Conservation (phyloP, 2,797 vertebrate species). For the Pelochelys cantorii region DNA sequence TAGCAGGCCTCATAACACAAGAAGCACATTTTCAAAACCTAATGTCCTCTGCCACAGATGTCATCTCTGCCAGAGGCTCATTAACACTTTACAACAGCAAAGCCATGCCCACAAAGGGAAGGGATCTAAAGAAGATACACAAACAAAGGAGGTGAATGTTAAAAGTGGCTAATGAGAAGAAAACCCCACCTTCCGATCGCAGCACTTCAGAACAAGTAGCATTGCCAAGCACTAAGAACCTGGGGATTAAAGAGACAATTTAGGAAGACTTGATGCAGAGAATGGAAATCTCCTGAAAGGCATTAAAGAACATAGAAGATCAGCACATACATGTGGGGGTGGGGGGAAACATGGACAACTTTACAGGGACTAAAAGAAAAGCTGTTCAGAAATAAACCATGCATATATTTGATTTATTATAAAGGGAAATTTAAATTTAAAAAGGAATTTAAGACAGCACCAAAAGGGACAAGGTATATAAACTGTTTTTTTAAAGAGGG, state of each 20-base stretch:
- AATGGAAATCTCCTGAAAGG: slow-evolving; percentile 72
- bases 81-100: slow-evolving; percentile 79
- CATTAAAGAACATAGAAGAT: slow-evolving; percentile 54
- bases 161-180: slow-evolving; percentile 78
- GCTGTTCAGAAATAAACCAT: background rate
- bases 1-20: slow-evolving; percentile 67
- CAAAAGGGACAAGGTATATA: background rate
- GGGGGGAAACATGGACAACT: background rate
- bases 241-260: slow-evolving; percentile 76
- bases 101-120: slow-evolving; percentile 76
- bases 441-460: background rate
- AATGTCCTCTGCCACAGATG: slow-evolving; percentile 79
- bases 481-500: fast-evolving
- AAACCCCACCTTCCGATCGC: slow-evolving; percentile 67
- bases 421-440: slow-evolving; percentile 15
- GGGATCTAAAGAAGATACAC: slow-evolving; percentile 78
- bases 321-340: background rate
- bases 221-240: slow-evolving; percentile 71
- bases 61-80: slow-evolving; percentile 76
- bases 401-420: background rate
- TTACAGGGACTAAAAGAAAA: slow-evolving; percentile 29
- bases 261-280: slow-evolving; percentile 67
- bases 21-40: slow-evolving; percentile 76
- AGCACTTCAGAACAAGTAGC: slow-evolving; percentile 73
- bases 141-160: slow-evolving; percentile 80